Base-by-base conservation (phyloP, 2,113 vertebrate genomes). In the Promerops cafer region DNA sequence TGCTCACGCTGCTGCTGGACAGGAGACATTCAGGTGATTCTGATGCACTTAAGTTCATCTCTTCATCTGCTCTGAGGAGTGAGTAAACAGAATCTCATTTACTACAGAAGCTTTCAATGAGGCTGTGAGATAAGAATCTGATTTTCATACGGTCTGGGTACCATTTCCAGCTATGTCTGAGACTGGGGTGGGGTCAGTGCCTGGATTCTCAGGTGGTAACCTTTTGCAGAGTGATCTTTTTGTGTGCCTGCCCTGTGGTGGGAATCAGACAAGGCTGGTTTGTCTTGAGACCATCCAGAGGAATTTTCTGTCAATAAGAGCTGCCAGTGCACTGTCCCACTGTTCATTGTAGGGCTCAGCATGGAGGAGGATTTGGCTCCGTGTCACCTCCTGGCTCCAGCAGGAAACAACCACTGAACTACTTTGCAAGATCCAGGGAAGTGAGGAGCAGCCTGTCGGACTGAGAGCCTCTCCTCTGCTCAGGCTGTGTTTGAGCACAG, bases 271-370 rank as follows among this genome's bases (percentile, higher is more conserved):
- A 39, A 52, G 42, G 2, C 1, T 13, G 31, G 0, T 39, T 81
- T 63, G 26, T 44, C 24, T 21, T 26, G 39, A 39, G 47, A 35
- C 6, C 37, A 15, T 7, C 2, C n/a, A 22, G 64, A 69, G 56
- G 23, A 20, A 6, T 22, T 52, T 83, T 33, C 66, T 52, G 33
- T 31, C 17, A 14, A 1, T 13, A 22, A 12, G 28, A 71, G 39
- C 57, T 66, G 47, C 27, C 68, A 13, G 17, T 28, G 49, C 37
- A 7, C 8, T 10, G 59, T 76, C 76, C 76, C 19, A 10, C 44
- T 31, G 35, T 2, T 68, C 10, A 2, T 39, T 10, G 0, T 0
- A 28, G 72, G 37, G 40, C 40, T 83, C 64, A 24, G 31, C 0
- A 27, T 14, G 77, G 27, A 77, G 57, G n/a, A 54, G 52, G 42